phyloP scores from a whole-genome alignment of 2,113 vertebrate species.

The Tinamus guttatus region DNA sequence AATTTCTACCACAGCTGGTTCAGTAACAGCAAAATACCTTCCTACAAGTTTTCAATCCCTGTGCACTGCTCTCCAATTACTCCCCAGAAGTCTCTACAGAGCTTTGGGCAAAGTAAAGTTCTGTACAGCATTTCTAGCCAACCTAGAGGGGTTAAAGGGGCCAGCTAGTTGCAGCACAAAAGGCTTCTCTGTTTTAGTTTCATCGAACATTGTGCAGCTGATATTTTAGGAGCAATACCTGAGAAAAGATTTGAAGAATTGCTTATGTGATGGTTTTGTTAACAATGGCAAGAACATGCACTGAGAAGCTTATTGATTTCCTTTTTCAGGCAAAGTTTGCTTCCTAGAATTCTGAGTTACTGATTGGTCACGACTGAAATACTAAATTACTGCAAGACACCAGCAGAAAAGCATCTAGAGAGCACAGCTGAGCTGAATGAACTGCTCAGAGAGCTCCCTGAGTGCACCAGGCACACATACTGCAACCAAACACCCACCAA shows the following conservation, averaged over 20 bases:
- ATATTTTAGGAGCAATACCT: neutral
- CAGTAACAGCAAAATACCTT: neutral
- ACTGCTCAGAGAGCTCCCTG: neutral
- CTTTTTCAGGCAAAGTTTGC: constrained; percentile 30
- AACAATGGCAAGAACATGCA: constrained; percentile 21
- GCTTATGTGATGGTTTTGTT: constrained; percentile 63
- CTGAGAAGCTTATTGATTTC: constrained; percentile 37
- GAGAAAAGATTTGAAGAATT: constrained; percentile 9
- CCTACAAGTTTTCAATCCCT: neutral
- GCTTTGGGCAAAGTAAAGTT: neutral
- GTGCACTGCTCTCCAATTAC: fast-evolving
- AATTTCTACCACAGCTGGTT: neutral
- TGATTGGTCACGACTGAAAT: neutral
- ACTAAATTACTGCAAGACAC: neutral
- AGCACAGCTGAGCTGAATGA: neutral
- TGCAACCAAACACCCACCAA: neutral
- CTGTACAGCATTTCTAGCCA: neutral
- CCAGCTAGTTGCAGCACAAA: neutral
- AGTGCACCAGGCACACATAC: neutral
- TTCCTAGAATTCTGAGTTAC: constrained; percentile 32
- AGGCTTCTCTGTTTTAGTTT: neutral
- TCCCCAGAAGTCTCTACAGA: neutral
- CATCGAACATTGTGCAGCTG: fast-evolving
- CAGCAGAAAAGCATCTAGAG: fast-evolving
- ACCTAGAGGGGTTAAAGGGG: neutral